Base-by-base conservation (phyloP, 1,140 invertebrate species). In the Drosophila burlai region DNA sequence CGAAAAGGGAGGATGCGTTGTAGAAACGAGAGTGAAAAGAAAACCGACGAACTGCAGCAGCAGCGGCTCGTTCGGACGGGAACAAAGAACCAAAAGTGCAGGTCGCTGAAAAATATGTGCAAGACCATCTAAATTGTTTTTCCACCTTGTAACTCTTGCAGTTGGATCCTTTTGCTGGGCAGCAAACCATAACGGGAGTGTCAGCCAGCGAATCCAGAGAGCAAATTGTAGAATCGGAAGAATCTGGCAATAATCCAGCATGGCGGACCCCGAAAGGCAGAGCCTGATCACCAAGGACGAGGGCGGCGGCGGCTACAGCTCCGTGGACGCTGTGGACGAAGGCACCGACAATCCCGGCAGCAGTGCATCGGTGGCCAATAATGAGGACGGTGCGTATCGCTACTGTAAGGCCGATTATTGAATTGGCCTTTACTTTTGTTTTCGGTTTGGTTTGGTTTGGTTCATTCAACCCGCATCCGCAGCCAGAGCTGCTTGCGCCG, bases 1-100 rank as follows among this genome's bases (percentile, higher is more conserved):
- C 85, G 81, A 89, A 89, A 73, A 89, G 84, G 83, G 85, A 87
- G 85, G 81, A 79, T 69, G 86, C 67, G 82, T 89, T 87, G 76
- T 74, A 81, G 66, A 83, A 76, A 69, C 68, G 72, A 66, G 62
- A 68, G 78, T 73, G 66, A 65, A 76, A 49, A 67, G 67, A 85
- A 76, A 49, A 81, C 67, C 80, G 76, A 63, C 46, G 31, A 57
- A 65, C 58, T 72, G 49, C 64, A 72, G 31, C 71, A 86, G 75
- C 54, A n/a, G 54, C 54, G 36, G 54, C 36, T 40, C 54, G 36
- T n/a, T 26, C 54, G 54, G 9, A 82, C 83, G 80, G 76, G 83
- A 86, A 83, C 69, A 89, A 89, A 72, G 58, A 50, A 54, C 78
- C 36, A 40, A 57, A 58, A 66, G 61, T 61, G 18, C 24, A 18